Conservation (phyloP, 2,888 invertebrate species). For the Hirtodrosophila histrioides region DNA sequence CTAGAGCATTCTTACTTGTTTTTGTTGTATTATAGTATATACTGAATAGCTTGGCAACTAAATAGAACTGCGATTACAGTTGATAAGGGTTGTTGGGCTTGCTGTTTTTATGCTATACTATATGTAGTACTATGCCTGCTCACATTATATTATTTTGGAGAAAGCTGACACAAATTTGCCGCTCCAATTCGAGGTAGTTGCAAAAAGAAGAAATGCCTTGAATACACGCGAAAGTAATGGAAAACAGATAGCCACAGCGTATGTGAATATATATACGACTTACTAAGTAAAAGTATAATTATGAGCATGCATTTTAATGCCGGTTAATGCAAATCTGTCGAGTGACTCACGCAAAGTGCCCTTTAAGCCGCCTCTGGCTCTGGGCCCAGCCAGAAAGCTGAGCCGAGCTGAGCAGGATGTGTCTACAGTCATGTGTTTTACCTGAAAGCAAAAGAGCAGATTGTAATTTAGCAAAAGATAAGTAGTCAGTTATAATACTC, state of each 20-base stretch:
- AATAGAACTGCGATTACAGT: conserved; percentile 48
- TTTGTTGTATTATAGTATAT: conserved; percentile 16
- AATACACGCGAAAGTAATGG: conserved; percentile 20
- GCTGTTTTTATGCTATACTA: conserved; percentile 7
- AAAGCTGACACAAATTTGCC: conserved; percentile 40
- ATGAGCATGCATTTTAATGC: conserved; percentile 5
- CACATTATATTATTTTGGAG: conserved; percentile 8
- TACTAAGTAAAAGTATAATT: conserved; percentile 12
- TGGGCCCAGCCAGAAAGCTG: background rate
- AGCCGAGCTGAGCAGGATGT: background rate
- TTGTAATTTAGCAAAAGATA: conserved; percentile 6
- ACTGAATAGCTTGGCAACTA: conserved; percentile 38
- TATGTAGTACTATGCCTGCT: too few relatives aligned
- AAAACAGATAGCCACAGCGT: conserved; percentile 8
- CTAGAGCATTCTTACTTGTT: too few relatives aligned
- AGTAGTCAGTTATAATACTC: background rate
- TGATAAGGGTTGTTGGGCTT: conserved; percentile 53
- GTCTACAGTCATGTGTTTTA: conserved; percentile 41
- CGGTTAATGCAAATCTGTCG: background rate
- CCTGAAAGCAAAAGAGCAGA: conserved; percentile 49
- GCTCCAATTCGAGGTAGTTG: conserved; percentile 10
- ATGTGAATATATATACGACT: conserved; percentile 1
- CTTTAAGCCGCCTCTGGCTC: conserved; percentile 4
- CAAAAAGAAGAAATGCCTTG: conserved; percentile 9
- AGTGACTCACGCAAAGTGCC: conserved; percentile 29